Conservation (phyloP, 1,140 invertebrate species). For the Amyelois transitella region DNA sequence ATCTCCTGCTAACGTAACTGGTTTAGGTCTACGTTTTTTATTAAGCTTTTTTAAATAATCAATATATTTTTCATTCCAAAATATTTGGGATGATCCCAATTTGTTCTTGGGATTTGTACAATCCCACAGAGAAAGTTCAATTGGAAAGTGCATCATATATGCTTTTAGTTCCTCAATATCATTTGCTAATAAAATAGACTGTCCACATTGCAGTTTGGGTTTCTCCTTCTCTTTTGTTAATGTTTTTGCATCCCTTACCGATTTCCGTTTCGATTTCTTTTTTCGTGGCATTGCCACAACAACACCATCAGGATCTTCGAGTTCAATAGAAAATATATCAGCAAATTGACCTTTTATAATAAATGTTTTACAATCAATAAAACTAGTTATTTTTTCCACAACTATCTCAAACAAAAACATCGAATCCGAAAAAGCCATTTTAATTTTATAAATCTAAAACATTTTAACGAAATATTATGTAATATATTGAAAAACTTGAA, state of each 20-base stretch:
- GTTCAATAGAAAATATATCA: constrained; percentile 40
- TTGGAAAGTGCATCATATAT: constrained; percentile 39
- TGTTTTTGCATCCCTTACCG: constrained; percentile 10
- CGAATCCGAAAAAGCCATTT: constrained; percentile 56
- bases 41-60: constrained; percentile 34
- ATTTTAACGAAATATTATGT: neutral
- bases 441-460: constrained; percentile 4
- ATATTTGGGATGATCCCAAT: constrained; percentile 33
- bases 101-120: constrained; percentile 21
- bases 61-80: constrained; percentile 35
- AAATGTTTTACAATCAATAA: constrained; percentile 29
- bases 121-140: constrained; percentile 40
- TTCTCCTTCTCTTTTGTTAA: constrained; percentile 3
- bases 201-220: constrained; percentile 16
- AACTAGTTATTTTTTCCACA: constrained; percentile 38
- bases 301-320: constrained; percentile 31
- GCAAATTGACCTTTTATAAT: constrained; percentile 36
- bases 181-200: constrained; percentile 35
- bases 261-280: constrained; percentile 23
- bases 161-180: constrained; percentile 26
- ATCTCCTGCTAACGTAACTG: constrained; percentile 19
- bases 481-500: constrained; percentile 1
- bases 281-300: constrained; percentile 9
- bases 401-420: constrained; percentile 56
- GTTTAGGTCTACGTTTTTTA: constrained; percentile 8